phyloP scores from a whole-genome alignment of 1,140 invertebrate species.

The Drosophila nikananu region DNA sequence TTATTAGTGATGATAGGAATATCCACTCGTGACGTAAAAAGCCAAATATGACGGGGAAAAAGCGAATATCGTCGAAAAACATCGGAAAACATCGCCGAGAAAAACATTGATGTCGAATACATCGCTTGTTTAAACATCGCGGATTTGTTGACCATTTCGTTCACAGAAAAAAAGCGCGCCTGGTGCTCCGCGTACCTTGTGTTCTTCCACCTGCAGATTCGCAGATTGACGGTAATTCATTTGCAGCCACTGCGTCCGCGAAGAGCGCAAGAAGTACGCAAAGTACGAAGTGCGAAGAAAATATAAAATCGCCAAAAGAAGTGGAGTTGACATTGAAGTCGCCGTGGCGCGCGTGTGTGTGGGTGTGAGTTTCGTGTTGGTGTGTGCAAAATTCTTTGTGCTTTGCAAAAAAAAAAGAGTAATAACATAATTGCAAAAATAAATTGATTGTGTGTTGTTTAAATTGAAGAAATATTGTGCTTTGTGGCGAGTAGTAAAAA shows the following conservation, averaged over 20 bases:
- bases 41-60: too few relatives aligned
- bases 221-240: conserved; percentile 40
- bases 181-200: conserved; percentile 12
- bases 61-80: too few relatives aligned
- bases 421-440: conserved; percentile 63
- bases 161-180: conserved; percentile 22
- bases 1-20: too few relatives aligned
- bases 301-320: conserved; percentile 10
- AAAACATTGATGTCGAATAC: too few relatives aligned
- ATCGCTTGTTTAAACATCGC: too few relatives aligned
- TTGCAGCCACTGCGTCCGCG: conserved; percentile 8
- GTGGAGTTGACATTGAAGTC: conserved; percentile 77
- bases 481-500: conserved; percentile 54
- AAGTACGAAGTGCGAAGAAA: not conserved
- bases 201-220: conserved; percentile 11
- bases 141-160: too few relatives aligned
- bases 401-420: conserved; percentile 43
- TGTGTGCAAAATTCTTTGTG: conserved; percentile 77
- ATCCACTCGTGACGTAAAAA: too few relatives aligned
- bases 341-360: conserved; percentile 22
- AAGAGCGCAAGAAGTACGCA: conserved; percentile 1
- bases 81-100: too few relatives aligned
- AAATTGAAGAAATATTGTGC: conserved; percentile 11
- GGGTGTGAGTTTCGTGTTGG: conserved; percentile 14
- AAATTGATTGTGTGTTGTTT: conserved; percentile 14